phyloP scores from a whole-genome alignment of 2,797 vertebrate genomes.

The Sphenopsis melanotis region DNA sequence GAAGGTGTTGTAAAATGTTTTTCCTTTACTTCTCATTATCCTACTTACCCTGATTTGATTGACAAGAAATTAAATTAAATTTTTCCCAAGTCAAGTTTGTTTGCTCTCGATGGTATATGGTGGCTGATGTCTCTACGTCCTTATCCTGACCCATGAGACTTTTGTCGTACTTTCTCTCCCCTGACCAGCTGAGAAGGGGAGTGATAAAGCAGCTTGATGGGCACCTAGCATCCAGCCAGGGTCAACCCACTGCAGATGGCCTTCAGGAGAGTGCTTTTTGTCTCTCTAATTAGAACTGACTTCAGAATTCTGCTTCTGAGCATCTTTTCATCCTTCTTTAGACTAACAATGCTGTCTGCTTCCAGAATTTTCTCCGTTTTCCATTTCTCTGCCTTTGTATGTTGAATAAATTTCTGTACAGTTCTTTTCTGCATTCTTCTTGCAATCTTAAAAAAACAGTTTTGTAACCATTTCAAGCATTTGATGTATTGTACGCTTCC shows the following conservation, averaged over 20 bases:
- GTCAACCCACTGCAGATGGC: background rate
- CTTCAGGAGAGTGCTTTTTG: background rate
- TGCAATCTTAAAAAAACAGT: background rate
- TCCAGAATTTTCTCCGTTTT: background rate
- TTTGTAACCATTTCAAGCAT: background rate
- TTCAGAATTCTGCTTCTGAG: background rate
- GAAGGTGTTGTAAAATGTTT: background rate
- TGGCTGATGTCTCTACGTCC: background rate
- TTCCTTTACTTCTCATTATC: background rate
- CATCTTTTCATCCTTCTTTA: background rate
- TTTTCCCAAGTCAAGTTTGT: background rate
- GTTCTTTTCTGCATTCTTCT: background rate
- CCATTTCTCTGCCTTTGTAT: background rate
- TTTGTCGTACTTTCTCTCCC: background rate
- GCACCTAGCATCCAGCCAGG: background rate
- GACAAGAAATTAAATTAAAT: background rate
- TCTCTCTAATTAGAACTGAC: background rate
- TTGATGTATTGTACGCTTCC: background rate
- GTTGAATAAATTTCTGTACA: background rate
- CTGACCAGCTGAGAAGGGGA: background rate
- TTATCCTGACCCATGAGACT: background rate
- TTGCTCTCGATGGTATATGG: background rate
- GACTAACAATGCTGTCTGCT: background rate
- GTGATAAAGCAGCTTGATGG: background rate
- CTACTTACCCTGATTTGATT: background rate